Percentiles rank a stretch among this genome's conserved stretches.
These are phyloP conservation scores for Brevipalpus yothersi DNA, from an alignment of 1,140 invertebrate genomes.

Conservation along the genomic window DNA sequence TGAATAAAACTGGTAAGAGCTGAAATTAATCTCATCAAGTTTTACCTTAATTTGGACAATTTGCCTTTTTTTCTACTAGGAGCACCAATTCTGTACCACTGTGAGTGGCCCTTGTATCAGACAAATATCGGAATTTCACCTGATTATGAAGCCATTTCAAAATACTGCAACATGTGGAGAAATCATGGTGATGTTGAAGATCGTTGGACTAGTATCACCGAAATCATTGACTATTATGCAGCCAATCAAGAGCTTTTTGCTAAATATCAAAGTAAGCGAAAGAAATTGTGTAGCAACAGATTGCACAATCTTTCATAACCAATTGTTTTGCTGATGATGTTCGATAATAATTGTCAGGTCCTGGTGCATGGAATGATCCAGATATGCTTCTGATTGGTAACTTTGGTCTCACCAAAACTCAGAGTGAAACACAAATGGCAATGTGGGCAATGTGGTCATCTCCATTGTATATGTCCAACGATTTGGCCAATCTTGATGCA, in stretches of 20 bases:
- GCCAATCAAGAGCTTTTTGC: conserved; percentile 19
- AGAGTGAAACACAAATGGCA: conserved; percentile 21
- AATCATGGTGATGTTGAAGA: conserved; percentile 33
- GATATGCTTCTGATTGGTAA: conserved; percentile 21
- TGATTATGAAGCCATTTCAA: conserved; percentile 13
- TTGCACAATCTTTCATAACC: not conserved
- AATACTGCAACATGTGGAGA: conserved; percentile 33
- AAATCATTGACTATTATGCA: conserved; percentile 30
- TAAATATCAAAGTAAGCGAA: not conserved
- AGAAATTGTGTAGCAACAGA: not conserved
- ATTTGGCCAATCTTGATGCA: conserved; percentile 17
- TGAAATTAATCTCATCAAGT: not conserved
- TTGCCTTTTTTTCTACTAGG: conserved; percentile 11
- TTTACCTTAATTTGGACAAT: not conserved
- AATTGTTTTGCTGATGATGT: conserved; percentile 11
- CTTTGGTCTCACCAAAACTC: conserved; percentile 18
- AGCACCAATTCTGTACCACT: conserved; percentile 22
- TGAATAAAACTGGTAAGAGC: conserved; percentile 11
- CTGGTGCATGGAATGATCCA: conserved; percentile 29
- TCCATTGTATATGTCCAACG: conserved; percentile 24
- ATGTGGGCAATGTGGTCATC: conserved; percentile 23
- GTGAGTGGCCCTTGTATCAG: conserved; percentile 23
- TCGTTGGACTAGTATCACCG: conserved; percentile 25
- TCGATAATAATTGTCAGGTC: conserved; percentile 13
- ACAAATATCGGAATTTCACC: conserved; percentile 1